phyloP scores from a whole-genome alignment of 2,797 vertebrate species.

The Oryzias sinensis region DNA sequence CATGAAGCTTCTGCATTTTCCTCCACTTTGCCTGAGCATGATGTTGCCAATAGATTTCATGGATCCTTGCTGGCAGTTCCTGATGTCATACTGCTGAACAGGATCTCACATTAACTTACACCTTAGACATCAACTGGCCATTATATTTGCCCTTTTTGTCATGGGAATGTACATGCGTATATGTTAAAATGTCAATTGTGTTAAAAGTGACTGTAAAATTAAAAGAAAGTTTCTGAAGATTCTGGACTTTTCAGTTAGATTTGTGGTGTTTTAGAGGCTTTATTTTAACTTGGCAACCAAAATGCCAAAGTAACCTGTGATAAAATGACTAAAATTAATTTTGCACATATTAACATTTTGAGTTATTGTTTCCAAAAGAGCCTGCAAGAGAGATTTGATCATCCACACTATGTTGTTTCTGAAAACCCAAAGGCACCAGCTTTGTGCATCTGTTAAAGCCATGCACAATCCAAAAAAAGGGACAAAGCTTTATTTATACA shows the following conservation, averaged over 20 bases:
- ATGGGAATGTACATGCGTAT: conserved; percentile 29
- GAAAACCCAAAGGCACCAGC: no score
- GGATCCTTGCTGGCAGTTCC: conserved; percentile 40
- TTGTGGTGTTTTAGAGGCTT: background rate
- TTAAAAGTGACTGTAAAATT: conserved; percentile 50
- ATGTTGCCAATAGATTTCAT: conserved; percentile 42
- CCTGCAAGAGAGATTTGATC: no score
- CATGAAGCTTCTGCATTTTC: conserved; percentile 61
- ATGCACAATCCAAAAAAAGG: no score
- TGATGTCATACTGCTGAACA: conserved; percentile 46
- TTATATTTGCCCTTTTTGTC: conserved; percentile 30
- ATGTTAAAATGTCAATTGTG: conserved; percentile 32
- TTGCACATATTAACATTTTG: no score
- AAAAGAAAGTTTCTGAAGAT: conserved; percentile 41
- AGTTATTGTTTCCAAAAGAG: no score
- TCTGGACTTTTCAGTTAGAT: conserved; percentile 15
- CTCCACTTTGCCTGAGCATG: conserved; percentile 31
- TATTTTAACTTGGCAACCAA: background rate
- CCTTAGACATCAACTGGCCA: conserved; percentile 33
- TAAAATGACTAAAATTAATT: background rate
- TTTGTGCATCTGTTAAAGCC: no score
- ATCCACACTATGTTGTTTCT: no score
- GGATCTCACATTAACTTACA: conserved; percentile 56
- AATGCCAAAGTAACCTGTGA: background rate
- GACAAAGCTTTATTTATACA: no score